Evolutionary conservation across 2,888 invertebrate species (phyloP), one percentile per base, ranked within the genome.

Genomic region (Rhagophthalmus giganteus): DNA sequence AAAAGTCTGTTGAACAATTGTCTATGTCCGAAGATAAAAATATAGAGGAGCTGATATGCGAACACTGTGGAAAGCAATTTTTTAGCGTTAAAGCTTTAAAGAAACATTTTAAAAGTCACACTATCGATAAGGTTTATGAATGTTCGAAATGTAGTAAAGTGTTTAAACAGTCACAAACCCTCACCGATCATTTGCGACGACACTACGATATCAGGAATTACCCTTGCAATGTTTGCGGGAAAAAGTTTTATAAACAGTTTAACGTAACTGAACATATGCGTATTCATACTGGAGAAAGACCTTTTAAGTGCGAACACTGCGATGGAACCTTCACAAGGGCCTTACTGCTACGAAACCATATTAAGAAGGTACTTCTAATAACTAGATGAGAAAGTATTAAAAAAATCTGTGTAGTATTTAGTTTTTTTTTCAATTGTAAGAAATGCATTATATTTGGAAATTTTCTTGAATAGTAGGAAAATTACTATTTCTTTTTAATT

Each of bases 231-330:
- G 20, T 49, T 16, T 58, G 58, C 33, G 44, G 47, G 1, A 56
- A 56, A 42, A 39, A 41, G 11, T 58, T 55, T 45, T 58, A 58
- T 27, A 54, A 54, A 45, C 48, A 55, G 9, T 49, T 52, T 32
- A 52, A 52, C 46, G 52, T 52, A 1, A 40, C 38, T 5, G 54
- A 55, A 26, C 58, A 73, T 45, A 60, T 66, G 15, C 61, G 71
- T 5, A 59, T 66, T 5, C 72, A 72, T 39, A 61, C 62, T 7
- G 65, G 67, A 8, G 66, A 66, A 37, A 62, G 66, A 16, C 69
- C 69, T 0, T 66, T 64, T 31, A 55, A 54, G 20, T 71, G 71
- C 35, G 54, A 64, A 7, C 10, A 54, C 7, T 59, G 59, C 20
- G 47, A 34, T 2, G 25, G 41, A 20, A 42, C 57, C 6, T 59